Conservation (phyloP, 2,113 vertebrate species). For the Cottus gobio region DNA sequence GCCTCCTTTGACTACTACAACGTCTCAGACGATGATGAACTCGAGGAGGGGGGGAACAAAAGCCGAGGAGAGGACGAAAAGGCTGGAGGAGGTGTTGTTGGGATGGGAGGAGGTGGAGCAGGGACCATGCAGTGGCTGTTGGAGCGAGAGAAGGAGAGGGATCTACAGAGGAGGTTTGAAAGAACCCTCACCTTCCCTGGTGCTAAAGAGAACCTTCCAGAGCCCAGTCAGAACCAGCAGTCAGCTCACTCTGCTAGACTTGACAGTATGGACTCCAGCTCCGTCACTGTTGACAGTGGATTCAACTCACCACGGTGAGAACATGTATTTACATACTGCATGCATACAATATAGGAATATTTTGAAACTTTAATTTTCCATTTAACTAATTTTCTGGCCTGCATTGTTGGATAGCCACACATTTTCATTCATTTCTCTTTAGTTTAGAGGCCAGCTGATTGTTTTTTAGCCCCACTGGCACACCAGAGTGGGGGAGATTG, state of each 20-base stretch:
- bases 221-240: conserved; percentile 92
- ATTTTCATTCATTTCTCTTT: neutral
- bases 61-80: conserved; percentile 81
- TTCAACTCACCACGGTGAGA: conserved; percentile 99
- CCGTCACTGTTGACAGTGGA: conserved; percentile 98
- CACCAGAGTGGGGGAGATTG: neutral
- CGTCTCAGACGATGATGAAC: conserved; percentile 94
- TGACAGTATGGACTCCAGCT: conserved; percentile 99
- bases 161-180: conserved; percentile 97
- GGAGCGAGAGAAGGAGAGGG: conserved; percentile 94
- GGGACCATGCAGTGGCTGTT: conserved; percentile 98
- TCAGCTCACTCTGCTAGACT: conserved; percentile 95
- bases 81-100: conserved; percentile 83
- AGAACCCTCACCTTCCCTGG: conserved; percentile 95
- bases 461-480: neutral
- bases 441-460: neutral
- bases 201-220: conserved; percentile 88
- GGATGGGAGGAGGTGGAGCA: conserved; percentile 86
- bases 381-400: neutral
- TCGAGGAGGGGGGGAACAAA: conserved; percentile 89
- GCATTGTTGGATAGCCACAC: neutral
- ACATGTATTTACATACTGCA: neutral
- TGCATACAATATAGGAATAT: neutral
- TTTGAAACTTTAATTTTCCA: no score
- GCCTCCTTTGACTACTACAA: conserved; percentile 98